Percentiles rank a stretch among this genome's conserved stretches.
Conservation (phyloP, 2,113 vertebrate genomes). For the Sula dactylatra region DNA sequence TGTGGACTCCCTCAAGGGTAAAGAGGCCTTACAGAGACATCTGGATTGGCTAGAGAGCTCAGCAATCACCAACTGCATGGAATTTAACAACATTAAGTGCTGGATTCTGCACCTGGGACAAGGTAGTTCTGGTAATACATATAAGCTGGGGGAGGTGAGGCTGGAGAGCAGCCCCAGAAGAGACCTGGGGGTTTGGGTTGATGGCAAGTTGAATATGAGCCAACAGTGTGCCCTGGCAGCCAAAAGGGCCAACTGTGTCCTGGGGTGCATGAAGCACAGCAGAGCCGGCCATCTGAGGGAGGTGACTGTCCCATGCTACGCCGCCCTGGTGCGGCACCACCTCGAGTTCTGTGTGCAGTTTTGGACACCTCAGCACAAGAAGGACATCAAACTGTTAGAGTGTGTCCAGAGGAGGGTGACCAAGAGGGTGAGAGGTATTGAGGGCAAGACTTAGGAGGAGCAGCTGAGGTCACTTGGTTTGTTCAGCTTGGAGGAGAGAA, state of each 20-base stretch:
- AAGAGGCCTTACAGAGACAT: background rate
- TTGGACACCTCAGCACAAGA: rapidly evolving
- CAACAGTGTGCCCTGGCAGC: background rate
- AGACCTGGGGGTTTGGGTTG: too few species aligned
- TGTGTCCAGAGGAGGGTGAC: too few species aligned
- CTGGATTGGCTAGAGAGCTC: background rate
- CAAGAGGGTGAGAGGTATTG: too few species aligned
- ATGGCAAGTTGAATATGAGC: background rate
- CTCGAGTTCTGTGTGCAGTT: background rate
- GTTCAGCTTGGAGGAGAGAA: background rate
- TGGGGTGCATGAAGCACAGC: background rate
- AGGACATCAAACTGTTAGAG: background rate
- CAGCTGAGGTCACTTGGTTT: too few species aligned
- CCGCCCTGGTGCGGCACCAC: background rate
- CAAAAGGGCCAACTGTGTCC: rapidly evolving
- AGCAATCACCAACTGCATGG: rapidly evolving
- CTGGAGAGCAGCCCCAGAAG: background rate
- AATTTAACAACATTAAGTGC: background rate
- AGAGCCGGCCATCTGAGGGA: rapidly evolving
- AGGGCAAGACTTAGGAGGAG: too few species aligned
- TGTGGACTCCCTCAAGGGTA: background rate
- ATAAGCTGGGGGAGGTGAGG: rapidly evolving
- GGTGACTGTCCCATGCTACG: background rate
- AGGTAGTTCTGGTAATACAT: background rate
- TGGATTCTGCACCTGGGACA: background rate